These are phyloP conservation scores for Uropetala carovei DNA, from an alignment of 2,888 invertebrate species.

Conservation along the genomic window DNA sequence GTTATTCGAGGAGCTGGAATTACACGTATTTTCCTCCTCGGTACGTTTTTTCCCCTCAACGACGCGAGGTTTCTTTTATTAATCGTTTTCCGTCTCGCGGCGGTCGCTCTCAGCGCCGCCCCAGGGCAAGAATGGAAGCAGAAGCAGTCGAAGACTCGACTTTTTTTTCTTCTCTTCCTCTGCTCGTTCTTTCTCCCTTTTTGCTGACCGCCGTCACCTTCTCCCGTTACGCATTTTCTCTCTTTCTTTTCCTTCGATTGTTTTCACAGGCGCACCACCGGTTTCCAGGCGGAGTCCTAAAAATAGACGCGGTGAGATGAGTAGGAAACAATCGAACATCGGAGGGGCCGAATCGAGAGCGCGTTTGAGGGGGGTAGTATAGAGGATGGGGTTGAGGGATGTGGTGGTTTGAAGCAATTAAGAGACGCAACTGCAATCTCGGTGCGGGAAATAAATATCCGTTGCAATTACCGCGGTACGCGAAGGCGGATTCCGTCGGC, in stretches of 20 bases:
- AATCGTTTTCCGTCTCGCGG: not conserved
- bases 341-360: not conserved
- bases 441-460: not conserved
- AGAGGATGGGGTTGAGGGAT: not conserved
- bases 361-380: not conserved
- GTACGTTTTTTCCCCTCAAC: too few species aligned
- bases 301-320: constrained; percentile 17
- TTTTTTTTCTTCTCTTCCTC: not conserved
- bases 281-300: constrained; percentile 3
- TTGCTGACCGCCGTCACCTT: constrained; percentile 17
- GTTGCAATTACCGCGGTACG: not conserved
- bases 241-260: not conserved
- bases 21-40: too few species aligned
- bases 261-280: constrained; percentile 28
- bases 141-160: not conserved
- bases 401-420: not conserved
- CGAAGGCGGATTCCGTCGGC: not conserved
- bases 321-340: constrained; percentile 19
- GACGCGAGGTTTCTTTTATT: not conserved
- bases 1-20: too few species aligned
- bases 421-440: not conserved
- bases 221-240: constrained; percentile 16
- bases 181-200: not conserved
- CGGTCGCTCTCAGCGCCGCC: not conserved
- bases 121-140: not conserved